Conservation (phyloP, 2,888 invertebrate genomes). For the Bhutanitis thaidina region DNA sequence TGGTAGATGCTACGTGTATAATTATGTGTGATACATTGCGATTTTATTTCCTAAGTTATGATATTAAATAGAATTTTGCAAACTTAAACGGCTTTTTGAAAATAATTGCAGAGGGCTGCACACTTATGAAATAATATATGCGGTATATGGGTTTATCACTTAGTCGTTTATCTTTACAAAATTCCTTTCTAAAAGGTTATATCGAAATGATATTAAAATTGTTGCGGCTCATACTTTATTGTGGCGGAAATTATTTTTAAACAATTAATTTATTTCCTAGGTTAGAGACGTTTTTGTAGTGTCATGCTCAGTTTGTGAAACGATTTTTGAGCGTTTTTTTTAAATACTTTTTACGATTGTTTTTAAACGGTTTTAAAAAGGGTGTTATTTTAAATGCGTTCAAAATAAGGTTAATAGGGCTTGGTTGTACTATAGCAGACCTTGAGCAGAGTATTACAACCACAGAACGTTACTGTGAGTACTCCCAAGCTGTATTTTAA, state of each 20-base stretch:
- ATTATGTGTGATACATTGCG: constrained; percentile 70
- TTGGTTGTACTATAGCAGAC: not conserved
- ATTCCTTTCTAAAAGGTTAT: constrained; percentile 53
- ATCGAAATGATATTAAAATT: constrained; percentile 74
- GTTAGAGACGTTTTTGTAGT: constrained; percentile 58
- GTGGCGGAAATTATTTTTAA: constrained; percentile 45
- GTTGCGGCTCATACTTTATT: constrained; percentile 65
- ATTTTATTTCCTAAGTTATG: constrained; percentile 54
- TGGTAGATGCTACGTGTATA: constrained; percentile 71
- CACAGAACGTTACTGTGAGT: constrained; percentile 24
- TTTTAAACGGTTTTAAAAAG: not conserved
- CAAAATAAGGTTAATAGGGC: not conserved
- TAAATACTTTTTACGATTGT: constrained; percentile 3
- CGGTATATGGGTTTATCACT: constrained; percentile 8
- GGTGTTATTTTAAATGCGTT: constrained; percentile 7
- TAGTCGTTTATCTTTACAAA: constrained; percentile 43
- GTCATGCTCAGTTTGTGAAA: constrained; percentile 54
- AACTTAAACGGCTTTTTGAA: constrained; percentile 26
- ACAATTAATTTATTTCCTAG: constrained; percentile 67
- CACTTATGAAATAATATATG: constrained; percentile 13
- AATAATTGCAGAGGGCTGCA: constrained; percentile 23
- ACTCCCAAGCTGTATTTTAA: constrained; percentile 54
- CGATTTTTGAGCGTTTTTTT: constrained; percentile 32
- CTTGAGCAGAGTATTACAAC: not conserved
- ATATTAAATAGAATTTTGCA: not conserved